Percentiles rank a stretch among this genome's conserved stretches.
phyloP scores from a whole-genome alignment of 2,113 vertebrate genomes.

The Caretta caretta region DNA sequence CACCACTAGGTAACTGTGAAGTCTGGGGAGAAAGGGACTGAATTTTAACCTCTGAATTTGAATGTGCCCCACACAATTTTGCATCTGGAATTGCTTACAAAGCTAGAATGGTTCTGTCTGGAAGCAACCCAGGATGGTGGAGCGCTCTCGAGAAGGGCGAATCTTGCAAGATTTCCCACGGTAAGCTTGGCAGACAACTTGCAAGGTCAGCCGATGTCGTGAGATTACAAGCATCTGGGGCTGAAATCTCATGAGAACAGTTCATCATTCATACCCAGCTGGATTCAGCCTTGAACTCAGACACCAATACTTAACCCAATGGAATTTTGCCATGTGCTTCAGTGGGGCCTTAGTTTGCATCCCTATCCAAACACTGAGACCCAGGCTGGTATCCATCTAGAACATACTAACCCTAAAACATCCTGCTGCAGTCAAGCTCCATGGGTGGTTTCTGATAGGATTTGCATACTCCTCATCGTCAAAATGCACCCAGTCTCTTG shows the following conservation, averaged over 20 bases:
- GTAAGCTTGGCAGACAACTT: neutral
- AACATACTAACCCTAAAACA: neutral
- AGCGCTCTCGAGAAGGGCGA: neutral
- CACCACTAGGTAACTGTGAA: neutral
- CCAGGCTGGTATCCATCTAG: neutral
- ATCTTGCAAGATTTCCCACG: neutral
- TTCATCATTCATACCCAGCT: neutral
- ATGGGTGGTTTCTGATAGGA: neutral
- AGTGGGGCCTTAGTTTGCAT: neutral
- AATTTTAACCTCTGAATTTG: neutral
- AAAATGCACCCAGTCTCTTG: neutral
- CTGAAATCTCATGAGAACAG: neutral
- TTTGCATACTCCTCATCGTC: neutral
- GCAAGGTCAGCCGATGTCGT: neutral
- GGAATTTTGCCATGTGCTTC: neutral
- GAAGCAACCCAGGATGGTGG: accelerated
- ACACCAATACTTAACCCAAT: neutral
- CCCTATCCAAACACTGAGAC: neutral
- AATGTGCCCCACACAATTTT: neutral
- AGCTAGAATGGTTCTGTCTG: neutral
- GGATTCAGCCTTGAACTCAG: neutral
- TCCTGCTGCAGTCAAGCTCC: neutral
- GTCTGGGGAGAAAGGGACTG: neutral
- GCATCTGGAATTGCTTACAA: neutral
- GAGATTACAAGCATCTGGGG: neutral